Evolutionary conservation across 2,797 vertebrate species (phyloP).

Genomic region (Chelon auratus): DNA sequence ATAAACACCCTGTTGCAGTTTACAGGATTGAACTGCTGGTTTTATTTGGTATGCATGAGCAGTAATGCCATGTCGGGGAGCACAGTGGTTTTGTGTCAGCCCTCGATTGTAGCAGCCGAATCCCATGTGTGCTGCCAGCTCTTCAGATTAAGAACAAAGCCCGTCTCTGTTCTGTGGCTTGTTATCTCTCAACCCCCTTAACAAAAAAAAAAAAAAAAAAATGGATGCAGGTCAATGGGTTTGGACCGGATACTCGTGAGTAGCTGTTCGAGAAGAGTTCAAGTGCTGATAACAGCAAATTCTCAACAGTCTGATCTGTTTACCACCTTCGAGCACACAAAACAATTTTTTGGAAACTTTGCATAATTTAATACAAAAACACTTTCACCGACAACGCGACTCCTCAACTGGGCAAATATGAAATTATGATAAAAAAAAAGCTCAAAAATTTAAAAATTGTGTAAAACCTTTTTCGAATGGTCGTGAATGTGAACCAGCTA

Average conservation of each 20-base stretch:
- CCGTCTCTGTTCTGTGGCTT: slow-evolving; percentile 40
- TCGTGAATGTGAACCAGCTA: not conserved
- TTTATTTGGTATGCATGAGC: slow-evolving; percentile 13
- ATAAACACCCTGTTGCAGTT: not conserved
- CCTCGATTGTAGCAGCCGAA: not conserved
- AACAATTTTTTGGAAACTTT: not conserved
- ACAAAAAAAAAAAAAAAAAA: not conserved
- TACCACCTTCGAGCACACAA: too few species aligned
- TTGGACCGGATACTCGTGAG: slow-evolving; percentile 27
- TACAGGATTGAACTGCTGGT: not conserved
- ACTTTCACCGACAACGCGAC: not conserved
- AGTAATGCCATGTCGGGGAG: slow-evolving; percentile 1
- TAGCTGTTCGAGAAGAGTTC: slow-evolving; percentile 6
- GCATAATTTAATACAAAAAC: not conserved
- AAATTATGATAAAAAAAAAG: too few species aligned
- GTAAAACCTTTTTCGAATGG: too few species aligned
- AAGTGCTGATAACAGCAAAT: not conserved
- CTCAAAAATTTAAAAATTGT: too few species aligned
- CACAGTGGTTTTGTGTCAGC: slow-evolving; percentile 27
- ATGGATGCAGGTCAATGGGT: slow-evolving; percentile 19
- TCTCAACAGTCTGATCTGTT: not conserved
- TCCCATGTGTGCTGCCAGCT: slow-evolving; percentile 31
- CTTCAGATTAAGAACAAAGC: slow-evolving; percentile 57
- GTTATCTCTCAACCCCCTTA: not conserved
- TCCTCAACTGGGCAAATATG: too few species aligned